phyloP scores from a whole-genome alignment of 2,113 vertebrate genomes.

The Nicator chloris region DNA sequence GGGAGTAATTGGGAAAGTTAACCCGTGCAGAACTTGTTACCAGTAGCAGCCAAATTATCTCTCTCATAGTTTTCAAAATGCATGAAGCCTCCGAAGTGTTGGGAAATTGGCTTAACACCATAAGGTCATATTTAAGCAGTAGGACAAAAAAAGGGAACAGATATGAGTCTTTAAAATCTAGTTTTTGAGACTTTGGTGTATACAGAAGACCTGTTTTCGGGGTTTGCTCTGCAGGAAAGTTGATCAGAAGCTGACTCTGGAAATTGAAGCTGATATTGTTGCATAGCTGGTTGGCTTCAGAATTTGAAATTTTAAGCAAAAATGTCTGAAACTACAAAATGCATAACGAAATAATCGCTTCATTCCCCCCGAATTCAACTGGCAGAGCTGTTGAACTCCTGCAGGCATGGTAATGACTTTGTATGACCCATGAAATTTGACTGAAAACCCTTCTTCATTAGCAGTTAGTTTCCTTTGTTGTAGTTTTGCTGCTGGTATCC shows the following conservation, averaged over 20 bases:
- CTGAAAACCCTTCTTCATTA: slow-evolving; percentile 56
- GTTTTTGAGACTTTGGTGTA: neutral
- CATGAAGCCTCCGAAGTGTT: neutral
- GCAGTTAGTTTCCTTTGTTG: slow-evolving; percentile 50
- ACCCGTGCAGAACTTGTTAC: neutral
- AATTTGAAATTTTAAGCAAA: neutral
- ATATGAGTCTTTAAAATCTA: neutral
- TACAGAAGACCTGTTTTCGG: neutral
- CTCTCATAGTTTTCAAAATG: neutral
- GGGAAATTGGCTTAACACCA: neutral
- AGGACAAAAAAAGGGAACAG: neutral
- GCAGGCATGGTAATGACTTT: slow-evolving; percentile 50
- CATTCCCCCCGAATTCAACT: slow-evolving; percentile 2
- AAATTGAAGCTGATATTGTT: neutral
- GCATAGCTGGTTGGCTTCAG: neutral
- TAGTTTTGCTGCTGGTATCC: slow-evolving; percentile 27
- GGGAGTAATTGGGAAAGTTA: neutral
- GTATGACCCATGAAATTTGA: slow-evolving; percentile 62
- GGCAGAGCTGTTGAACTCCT: slow-evolving; percentile 46
- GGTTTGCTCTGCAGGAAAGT: neutral
- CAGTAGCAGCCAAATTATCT: neutral
- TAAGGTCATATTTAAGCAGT: neutral
- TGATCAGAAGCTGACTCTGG: neutral
- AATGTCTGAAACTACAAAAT: neutral
- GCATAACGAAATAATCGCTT: slow-evolving; percentile 13